A percentile compares a stretch with the other conserved stretches of the same genome.
Evolutionary conservation across 2,888 invertebrate genomes (phyloP).

Genomic region (Megalurothrips usitatus): DNA sequence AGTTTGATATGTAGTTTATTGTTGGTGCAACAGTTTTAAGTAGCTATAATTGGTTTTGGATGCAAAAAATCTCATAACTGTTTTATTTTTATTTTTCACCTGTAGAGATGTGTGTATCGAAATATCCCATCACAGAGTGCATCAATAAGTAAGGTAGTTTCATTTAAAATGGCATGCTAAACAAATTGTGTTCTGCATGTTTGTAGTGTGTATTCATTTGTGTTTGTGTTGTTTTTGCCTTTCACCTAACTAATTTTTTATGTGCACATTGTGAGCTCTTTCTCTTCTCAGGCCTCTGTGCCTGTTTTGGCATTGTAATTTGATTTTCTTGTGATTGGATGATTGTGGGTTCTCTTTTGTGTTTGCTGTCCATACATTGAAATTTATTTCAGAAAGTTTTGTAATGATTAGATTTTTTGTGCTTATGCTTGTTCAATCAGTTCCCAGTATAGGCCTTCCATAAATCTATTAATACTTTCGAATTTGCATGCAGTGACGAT

Average conservation of each 20-base stretch:
- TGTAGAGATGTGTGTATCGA: constrained; percentile 7
- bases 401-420: too few species aligned
- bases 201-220: neutral
- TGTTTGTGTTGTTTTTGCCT: neutral
- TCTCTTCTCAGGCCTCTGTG: too few species aligned
- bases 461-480: too few species aligned
- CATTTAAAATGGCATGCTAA: neutral
- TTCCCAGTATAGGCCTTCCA: too few species aligned
- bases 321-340: neutral
- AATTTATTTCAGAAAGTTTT: constrained; percentile 42
- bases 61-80: neutral
- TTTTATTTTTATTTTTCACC: neutral
- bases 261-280: too few species aligned
- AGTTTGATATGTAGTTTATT: constrained; percentile 27
- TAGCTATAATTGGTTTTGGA: too few species aligned
- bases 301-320: neutral
- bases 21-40: constrained; percentile 13
- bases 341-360: neutral
- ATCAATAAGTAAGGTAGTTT: neutral
- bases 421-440: too few species aligned
- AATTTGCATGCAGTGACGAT: too few species aligned
- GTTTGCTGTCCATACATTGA: neutral
- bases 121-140: neutral
- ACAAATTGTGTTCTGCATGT: neutral
- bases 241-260: too few species aligned